A percentile compares a stretch with the other conserved stretches of the same genome.
These are phyloP conservation scores for Ciconia boyciana DNA, from an alignment of 2,113 vertebrate species.

Conservation along the genomic window DNA sequence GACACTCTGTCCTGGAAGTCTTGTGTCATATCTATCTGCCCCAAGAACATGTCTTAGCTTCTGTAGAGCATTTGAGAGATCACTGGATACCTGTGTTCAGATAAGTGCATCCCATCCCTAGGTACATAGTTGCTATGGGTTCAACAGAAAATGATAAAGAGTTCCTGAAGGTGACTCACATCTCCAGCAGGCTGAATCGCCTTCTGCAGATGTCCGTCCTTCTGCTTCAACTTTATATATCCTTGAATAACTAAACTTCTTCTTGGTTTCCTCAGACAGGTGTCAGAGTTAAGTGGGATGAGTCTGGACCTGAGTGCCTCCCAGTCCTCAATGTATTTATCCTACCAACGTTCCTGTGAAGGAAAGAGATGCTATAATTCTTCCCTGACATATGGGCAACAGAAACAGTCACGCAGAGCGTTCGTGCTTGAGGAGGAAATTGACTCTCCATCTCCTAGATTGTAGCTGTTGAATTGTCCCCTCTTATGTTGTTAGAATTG, in stretches of 20 bases:
- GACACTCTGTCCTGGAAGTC: background rate
- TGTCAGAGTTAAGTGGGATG: background rate
- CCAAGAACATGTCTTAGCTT: background rate
- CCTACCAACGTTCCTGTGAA: constrained; percentile 14
- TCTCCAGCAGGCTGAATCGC: background rate
- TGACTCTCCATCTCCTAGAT: background rate
- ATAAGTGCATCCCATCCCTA: background rate
- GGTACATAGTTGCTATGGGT: background rate
- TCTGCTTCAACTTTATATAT: background rate
- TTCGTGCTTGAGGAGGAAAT: background rate
- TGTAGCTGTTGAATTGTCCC: background rate
- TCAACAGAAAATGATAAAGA: background rate
- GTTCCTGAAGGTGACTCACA: background rate
- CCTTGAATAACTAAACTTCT: background rate
- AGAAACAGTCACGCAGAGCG: background rate
- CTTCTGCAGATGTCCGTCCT: background rate
- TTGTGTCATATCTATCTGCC: rapidly evolving
- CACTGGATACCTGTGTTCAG: background rate
- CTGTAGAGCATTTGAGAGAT: background rate
- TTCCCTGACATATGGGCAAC: constrained; percentile 24
- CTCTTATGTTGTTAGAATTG: background rate
- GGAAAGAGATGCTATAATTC: constrained; percentile 29
- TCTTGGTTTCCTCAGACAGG: background rate
- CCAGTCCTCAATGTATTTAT: constrained; percentile 33
- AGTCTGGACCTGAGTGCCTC: background rate